phyloP scores from a whole-genome alignment of 2,888 invertebrate species.

The Liposcelis brunnea region DNA sequence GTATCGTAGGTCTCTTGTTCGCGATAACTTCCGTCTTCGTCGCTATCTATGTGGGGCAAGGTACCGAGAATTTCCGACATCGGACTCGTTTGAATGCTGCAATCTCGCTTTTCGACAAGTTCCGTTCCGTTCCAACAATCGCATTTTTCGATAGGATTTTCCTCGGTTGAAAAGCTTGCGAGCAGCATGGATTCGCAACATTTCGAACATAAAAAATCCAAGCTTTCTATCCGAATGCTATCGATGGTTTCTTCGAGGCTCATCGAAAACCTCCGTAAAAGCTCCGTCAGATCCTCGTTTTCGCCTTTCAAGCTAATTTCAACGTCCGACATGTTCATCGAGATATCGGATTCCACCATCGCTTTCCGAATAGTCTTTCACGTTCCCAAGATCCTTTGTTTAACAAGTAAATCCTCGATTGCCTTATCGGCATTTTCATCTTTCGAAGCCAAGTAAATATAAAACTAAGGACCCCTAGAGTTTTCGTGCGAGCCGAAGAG shows the following conservation, averaged over 20 bases:
- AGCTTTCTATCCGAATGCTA: slow-evolving; percentile 44
- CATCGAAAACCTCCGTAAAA: slow-evolving; percentile 45
- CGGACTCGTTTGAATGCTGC: slow-evolving; percentile 32
- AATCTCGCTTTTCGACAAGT: slow-evolving; percentile 26
- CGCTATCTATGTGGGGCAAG: slow-evolving; percentile 56
- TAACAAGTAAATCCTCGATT: no score
- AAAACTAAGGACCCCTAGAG: no score
- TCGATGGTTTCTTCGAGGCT: slow-evolving; percentile 52
- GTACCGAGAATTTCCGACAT: slow-evolving; percentile 47
- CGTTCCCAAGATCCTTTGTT: no score
- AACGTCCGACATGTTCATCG: slow-evolving; percentile 19
- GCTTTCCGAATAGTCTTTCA: slow-evolving; percentile 23
- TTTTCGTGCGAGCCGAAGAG: no score
- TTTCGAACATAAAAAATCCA: slow-evolving; percentile 40
- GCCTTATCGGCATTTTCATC: no score
- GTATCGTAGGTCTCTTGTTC: slow-evolving; percentile 22
- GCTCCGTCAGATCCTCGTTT: slow-evolving; percentile 39
- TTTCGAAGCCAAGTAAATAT: no score
- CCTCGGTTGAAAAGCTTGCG: slow-evolving; percentile 15
- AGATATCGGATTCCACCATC: slow-evolving; percentile 18
- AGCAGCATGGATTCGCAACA: slow-evolving; percentile 26
- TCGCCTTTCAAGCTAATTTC: slow-evolving; percentile 17
- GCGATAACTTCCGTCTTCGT: slow-evolving; percentile 41
- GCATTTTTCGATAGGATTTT: slow-evolving; percentile 22
- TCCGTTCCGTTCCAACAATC: slow-evolving; percentile 24